Base-by-base conservation (phyloP, 2,113 vertebrate genomes). In the Centropristis striata region DNA sequence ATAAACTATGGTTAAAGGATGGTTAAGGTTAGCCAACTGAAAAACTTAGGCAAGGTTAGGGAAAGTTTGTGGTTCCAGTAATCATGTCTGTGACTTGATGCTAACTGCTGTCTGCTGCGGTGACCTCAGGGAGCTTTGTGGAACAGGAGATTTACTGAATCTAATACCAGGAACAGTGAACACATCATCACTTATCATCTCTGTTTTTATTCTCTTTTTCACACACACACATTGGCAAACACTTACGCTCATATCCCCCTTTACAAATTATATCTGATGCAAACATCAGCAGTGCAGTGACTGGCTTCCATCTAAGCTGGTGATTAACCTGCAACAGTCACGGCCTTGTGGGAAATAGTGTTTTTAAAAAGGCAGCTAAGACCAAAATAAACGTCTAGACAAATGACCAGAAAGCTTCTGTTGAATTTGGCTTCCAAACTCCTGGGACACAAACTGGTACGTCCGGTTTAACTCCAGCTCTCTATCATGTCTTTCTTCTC, bases 41-140 rank as follows among this genome's bases (percentile, higher is more conserved):
- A 77, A 75, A 36, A 15, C 44, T 32, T 14, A 25, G 49, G 41
- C 14, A 21, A 28, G 47, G 49, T 74, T 41, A 47, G 51, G 32
- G 18, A 50, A 65, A 51, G 36, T 37, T 77, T 12, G 14, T 59
- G 16, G 36, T 46, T 75, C 41, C 63, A 49, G 15, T 37, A 51
- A 57, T 64, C 25, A 28, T 20, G 5, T 8, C 42, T 20, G 27
- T 65, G 25, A n/a, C 25, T 20, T 7, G 27, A 47, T n/a, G 25
- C 25, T 47, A 32, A 14, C 18, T 49, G 14, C 23, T 44, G 39
- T 27, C 39, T 51, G n/a, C 14, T 55, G 54, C 21, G 53, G 49
- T 51, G 36, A 72, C 46, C 51, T 66, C 37, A 81, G 74, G 93
- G 94, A 96, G 94, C 94, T 90, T 55, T 9, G 69, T 58, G 87